Percentiles rank a stretch among this genome's conserved stretches.
phyloP scores from a whole-genome alignment of 2,888 invertebrate species.

The Metalampra italica region DNA sequence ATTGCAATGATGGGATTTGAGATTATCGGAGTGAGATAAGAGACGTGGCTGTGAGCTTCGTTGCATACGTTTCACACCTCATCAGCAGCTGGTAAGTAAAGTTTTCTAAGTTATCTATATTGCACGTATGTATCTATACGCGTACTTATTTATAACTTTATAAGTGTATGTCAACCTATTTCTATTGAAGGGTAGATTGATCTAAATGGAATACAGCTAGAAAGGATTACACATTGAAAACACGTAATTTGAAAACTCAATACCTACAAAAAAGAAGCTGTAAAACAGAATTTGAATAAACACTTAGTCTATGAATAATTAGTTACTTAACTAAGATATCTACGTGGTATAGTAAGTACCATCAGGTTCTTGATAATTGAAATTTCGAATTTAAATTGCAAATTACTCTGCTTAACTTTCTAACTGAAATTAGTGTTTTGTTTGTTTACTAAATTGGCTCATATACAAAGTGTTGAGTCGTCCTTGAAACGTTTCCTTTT shows the following conservation, averaged over 20 bases:
- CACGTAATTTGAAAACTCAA: too few relatives aligned
- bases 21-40: constrained; percentile 42
- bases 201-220: too few relatives aligned
- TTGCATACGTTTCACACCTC: background rate
- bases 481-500: too few relatives aligned
- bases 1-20: constrained; percentile 47
- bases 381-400: constrained; percentile 9
- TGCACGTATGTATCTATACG: too few relatives aligned
- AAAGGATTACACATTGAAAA: too few relatives aligned
- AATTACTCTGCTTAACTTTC: constrained; percentile 13
- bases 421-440: constrained; percentile 6
- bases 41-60: constrained; percentile 17
- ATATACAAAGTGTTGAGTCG: background rate
- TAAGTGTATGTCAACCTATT: background rate
- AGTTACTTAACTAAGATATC: too few relatives aligned
- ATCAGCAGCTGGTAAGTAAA: constrained; percentile 1
- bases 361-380: too few relatives aligned
- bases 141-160: too few relatives aligned
- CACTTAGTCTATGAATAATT: too few relatives aligned
- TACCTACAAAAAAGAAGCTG: too few relatives aligned
- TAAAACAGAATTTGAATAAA: too few relatives aligned
- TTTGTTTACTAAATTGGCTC: constrained; percentile 5
- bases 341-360: too few relatives aligned
- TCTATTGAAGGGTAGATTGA: background rate
- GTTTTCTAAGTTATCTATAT: background rate